Evolutionary conservation across 2,888 invertebrate species (phyloP), one percentile per base, ranked within the genome.

Genomic region (Rhagonycha lutea): DNA sequence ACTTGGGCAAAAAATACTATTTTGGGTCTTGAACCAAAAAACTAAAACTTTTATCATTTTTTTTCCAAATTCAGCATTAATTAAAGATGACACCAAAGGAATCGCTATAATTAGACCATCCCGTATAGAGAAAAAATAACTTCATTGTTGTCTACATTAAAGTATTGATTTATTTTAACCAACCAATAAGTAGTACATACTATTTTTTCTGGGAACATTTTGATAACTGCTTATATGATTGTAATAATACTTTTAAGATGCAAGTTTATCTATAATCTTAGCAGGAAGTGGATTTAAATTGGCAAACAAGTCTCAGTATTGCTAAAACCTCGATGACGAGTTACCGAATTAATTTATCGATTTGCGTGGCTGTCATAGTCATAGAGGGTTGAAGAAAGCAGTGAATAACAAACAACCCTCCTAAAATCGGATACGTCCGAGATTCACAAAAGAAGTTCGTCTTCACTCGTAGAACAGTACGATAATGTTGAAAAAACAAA

Each of bases 391-490:
- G 63, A 26, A 65, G 18, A 14, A 26, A 24, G 24, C n/a, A 12
- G 29, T 12, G 8, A 23, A 47, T 18, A 32, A 18, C 68, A 28
- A 32, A 18, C 68, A 28, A 68, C 68, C 68, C 68, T 47, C 68
- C 14, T 18, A 32, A 65, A 68, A 18, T 68, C 68, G 71, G 47
- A 24, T 65, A 47, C 12, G 29, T 72, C 65, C 65, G 71, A n/a
- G 23, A 14, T 24, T 24, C 23, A 18, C 65, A 72, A 29, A 72
- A 26, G 11, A 11, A 63, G 71, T 29, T 72, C 71, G 71, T 67
- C 65, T 72, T 32, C 65, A 60, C 65, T 72, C 71, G 71, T 67
- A 70, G 14, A 61, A 61, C n/a, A 14, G 69, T 24, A 23, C 70
- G 29, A 70, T 62, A 72, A 67, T 72, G 61, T 26, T 24, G 65